Base-by-base conservation (phyloP, 2,797 vertebrate genomes). In the Tokudaia muenninki region DNA sequence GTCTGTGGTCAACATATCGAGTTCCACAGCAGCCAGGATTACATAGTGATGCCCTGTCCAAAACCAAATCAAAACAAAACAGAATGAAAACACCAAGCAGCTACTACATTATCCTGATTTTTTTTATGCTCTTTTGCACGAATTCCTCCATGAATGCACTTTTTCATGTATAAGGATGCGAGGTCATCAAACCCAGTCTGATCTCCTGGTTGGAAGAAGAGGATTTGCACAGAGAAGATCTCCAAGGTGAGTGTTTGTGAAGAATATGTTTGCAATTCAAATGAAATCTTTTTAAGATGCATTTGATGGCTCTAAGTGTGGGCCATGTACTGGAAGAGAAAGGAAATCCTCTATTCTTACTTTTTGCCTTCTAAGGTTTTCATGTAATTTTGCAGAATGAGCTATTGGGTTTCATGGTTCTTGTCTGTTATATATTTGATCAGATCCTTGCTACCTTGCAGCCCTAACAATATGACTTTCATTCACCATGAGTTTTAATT, bases 121-220 rank as follows among this genome's bases (percentile, higher is more conserved):
- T 44, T 41, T 44, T 34, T 55, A 65, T 77, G 34, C 29, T 90
- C 50, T 82, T 67, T 57, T 87, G 14, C 44, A 26, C 87, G 86
- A 70, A 57, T 80, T 55, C 22, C 80, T 34, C n/a, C 47, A 22
- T 59, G 55, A 82, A 87, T 24, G 3, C 5, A 1, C 74, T 81
- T 90, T 90, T 92, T 59, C 75, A 16, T 24, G 3, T 14, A 6
- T 67, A 59, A 96, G 92, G 95, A 22, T 78, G 72, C 31, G 75
- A 96, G 55, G 52, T 72, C 29, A 47, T 81, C 8, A 97, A 97
- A 65, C 96, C 96, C 17, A 90, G 77, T 47, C 67, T 97, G 67
- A 96, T 97, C 2, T 82, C 90, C 65, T 96, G 94, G 94, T 34
- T 97, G 31, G 96, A 97, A 65, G n/a, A 75, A 31, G 81, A 87